Evolutionary conservation across 2,888 invertebrate genomes (phyloP).

Genomic region (Heterodera filipjevi): DNA sequence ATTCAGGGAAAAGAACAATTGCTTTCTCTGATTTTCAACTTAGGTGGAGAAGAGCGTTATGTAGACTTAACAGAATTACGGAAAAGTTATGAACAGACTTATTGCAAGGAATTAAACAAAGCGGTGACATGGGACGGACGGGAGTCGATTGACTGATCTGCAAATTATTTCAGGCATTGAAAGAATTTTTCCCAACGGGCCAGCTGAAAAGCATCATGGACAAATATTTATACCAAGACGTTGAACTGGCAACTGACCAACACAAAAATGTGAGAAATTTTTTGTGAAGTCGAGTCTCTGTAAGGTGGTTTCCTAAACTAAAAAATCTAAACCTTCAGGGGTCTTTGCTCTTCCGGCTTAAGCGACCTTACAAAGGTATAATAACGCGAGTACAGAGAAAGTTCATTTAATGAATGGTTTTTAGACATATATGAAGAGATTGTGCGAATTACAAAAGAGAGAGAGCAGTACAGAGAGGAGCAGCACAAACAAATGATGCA

Average conservation of each 20-base stretch:
- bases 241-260: slow-evolving; percentile 19
- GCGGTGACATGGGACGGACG: neutral
- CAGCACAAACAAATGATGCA: neutral
- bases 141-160: neutral
- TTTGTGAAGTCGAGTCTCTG: neutral
- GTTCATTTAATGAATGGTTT: neutral
- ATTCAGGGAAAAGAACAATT: slow-evolving; percentile 20
- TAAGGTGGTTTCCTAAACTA: neutral
- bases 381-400: too few species aligned
- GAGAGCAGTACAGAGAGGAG: neutral
- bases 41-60: slow-evolving; percentile 11
- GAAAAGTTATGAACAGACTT: neutral
- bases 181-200: slow-evolving; percentile 22
- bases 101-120: slow-evolving; percentile 21
- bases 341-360: slow-evolving; percentile 19
- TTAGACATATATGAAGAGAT: neutral
- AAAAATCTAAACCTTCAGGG: neutral
- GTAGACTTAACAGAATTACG: slow-evolving; percentile 16
- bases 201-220: slow-evolving; percentile 15
- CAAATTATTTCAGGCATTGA: slow-evolving; percentile 16
- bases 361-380: slow-evolving; percentile 17
- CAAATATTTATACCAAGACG: slow-evolving; percentile 17
- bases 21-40: neutral
- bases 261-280: neutral
- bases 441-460: neutral